Percentiles rank a stretch among this genome's conserved stretches.
Evolutionary conservation across 2,888 invertebrate species (phyloP).

Genomic region (Cephus rjabovi): DNA sequence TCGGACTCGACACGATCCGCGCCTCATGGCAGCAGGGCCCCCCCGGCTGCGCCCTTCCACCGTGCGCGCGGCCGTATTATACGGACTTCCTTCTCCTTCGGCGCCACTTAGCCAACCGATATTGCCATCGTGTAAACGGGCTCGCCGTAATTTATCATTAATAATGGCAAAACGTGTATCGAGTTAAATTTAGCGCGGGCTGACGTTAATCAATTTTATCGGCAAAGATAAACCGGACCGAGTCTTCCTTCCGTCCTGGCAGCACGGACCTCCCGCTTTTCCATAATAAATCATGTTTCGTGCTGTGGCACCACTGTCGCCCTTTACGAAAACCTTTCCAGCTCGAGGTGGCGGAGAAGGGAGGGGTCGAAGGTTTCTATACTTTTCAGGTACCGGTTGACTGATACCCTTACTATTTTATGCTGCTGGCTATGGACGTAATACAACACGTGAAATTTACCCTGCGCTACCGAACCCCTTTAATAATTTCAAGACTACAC

Average conservation of each 20-base stretch:
- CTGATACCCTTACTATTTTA: background rate
- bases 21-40: background rate
- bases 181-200: slow-evolving; percentile 48
- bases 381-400: background rate
- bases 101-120: slow-evolving; percentile 27
- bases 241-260: slow-evolving; percentile 47
- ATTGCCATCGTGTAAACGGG: slow-evolving; percentile 5
- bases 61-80: background rate
- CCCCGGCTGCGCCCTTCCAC: background rate
- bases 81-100: slow-evolving; percentile 1
- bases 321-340: background rate
- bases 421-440: background rate
- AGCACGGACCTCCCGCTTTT: slow-evolving; percentile 20
- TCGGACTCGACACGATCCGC: slow-evolving; percentile 32
- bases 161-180: slow-evolving; percentile 49
- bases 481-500: background rate
- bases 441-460: background rate
- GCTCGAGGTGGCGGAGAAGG: background rate
- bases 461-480: too few relatives aligned
- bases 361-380: background rate
- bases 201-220: slow-evolving; percentile 60
- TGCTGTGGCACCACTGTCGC: background rate
- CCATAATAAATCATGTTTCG: slow-evolving; percentile 42
- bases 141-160: slow-evolving; percentile 49
- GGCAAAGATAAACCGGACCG: slow-evolving; percentile 52